These are phyloP conservation scores for Protaetia brevitarsis DNA, from an alignment of 1,140 invertebrate species.

Conservation along the genomic window DNA sequence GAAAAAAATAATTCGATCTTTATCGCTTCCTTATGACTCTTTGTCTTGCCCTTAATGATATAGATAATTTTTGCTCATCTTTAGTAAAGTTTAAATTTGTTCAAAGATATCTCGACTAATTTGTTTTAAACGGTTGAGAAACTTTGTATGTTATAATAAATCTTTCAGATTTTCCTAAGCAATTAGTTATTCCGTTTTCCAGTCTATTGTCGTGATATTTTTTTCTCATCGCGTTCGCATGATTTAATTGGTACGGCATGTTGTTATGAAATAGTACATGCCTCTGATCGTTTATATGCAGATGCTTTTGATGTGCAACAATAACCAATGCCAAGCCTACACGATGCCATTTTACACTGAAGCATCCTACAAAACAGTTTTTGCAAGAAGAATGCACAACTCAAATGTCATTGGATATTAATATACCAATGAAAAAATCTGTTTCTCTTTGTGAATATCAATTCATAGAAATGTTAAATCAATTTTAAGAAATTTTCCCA, in stretches of 20 bases:
- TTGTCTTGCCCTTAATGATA: too few relatives aligned
- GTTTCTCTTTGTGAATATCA: too few relatives aligned
- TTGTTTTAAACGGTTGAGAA: not conserved
- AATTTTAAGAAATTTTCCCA: too few relatives aligned
- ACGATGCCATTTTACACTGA: conserved; percentile 10
- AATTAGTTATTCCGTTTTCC: conserved; percentile 7
- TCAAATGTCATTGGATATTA: too few relatives aligned
- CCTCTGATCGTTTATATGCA: not conserved
- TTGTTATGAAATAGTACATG: conserved; percentile 12
- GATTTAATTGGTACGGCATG: not conserved
- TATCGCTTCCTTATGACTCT: too few relatives aligned
- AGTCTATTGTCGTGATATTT: conserved; percentile 1
- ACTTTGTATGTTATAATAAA: conserved; percentile 5
- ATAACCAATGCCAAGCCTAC: not conserved
- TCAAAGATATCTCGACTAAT: not conserved
- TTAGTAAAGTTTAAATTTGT: too few relatives aligned
- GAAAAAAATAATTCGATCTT: too few relatives aligned
- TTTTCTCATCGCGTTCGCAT: conserved; percentile 1
- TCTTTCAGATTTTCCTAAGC: not conserved
- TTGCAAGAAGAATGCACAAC: too few relatives aligned
- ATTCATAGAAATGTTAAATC: too few relatives aligned
- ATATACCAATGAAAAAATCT: too few relatives aligned
- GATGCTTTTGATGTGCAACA: not conserved
- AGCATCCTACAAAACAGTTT: too few relatives aligned
- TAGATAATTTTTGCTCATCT: too few relatives aligned